These are phyloP conservation scores for Hemicentrotus pulcherrimus DNA, from an alignment of 35 echinoderm and acorn worm genomes.

Conservation along the genomic window DNA sequence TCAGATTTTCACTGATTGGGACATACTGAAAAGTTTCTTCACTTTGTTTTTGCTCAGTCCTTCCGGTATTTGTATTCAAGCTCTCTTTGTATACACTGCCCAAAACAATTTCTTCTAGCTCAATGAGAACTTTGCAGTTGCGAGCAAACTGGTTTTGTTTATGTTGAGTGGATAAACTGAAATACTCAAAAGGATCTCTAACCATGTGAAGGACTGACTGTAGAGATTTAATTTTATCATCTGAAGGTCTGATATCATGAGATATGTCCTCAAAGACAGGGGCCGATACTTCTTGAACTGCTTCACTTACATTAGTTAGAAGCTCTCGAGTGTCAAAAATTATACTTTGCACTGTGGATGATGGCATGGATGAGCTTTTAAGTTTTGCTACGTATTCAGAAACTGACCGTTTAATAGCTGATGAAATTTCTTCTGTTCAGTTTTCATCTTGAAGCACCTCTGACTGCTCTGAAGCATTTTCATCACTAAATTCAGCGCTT, in stretches of 20 bases:
- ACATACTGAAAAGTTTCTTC: slow-evolving; percentile 65
- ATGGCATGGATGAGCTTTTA: slow-evolving; percentile 34
- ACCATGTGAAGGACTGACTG: slow-evolving; percentile 30
- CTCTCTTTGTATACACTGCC: slow-evolving; percentile 38
- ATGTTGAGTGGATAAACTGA: slow-evolving; percentile 27
- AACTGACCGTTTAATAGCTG: background rate
- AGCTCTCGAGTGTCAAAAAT: slow-evolving; percentile 57
- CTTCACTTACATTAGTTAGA: slow-evolving; percentile 46
- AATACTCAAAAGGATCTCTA: slow-evolving; percentile 35
- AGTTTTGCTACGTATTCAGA: slow-evolving; percentile 53
- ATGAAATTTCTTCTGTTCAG: slow-evolving; percentile 35
- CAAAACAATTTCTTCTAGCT: background rate
- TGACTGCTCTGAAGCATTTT: slow-evolving; percentile 25
- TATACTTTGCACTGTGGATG: slow-evolving; percentile 52
- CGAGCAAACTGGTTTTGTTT: slow-evolving; percentile 34
- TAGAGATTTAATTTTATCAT: slow-evolving; percentile 45
- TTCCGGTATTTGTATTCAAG: slow-evolving; percentile 44
- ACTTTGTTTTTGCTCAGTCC: slow-evolving; percentile 23
- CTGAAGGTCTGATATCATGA: slow-evolving; percentile 42
- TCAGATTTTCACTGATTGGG: slow-evolving; percentile 50
- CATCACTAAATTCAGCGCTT: background rate
- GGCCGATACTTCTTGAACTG: slow-evolving; percentile 35
- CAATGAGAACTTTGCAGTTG: slow-evolving; percentile 27
- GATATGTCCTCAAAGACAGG: slow-evolving; percentile 26
- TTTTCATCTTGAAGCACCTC: slow-evolving; percentile 32